Conservation (phyloP, 2,113 vertebrate genomes). For the Ctenodactylus gundi region DNA sequence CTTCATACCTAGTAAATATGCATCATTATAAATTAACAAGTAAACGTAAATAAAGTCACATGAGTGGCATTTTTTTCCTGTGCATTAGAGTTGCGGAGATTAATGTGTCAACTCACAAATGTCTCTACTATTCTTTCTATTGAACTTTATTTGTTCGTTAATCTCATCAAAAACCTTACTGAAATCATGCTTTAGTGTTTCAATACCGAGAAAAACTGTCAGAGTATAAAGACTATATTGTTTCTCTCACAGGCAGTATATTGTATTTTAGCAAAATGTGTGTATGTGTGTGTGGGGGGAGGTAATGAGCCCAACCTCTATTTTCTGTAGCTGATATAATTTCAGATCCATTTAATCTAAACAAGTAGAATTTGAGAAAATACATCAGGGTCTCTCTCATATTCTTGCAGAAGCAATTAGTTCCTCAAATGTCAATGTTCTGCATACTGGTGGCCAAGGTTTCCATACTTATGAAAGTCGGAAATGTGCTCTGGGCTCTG, state of each 20-base stretch:
- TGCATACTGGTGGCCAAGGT: neutral
- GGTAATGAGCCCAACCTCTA: neutral
- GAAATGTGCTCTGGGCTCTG: neutral
- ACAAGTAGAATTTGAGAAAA: neutral
- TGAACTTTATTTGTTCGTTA: neutral
- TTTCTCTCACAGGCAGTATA: neutral
- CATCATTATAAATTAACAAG: neutral
- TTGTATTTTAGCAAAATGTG: neutral
- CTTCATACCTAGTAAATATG: neutral
- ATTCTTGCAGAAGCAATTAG: neutral
- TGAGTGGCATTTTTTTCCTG: neutral
- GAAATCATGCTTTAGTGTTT: neutral
- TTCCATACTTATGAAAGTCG: neutral
- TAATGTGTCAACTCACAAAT: neutral
- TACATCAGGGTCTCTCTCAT: neutral
- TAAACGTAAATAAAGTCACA: neutral
- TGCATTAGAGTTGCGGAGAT: neutral
- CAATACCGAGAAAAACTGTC: too few species aligned
- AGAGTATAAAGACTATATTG: too few species aligned
- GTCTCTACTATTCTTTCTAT: neutral
- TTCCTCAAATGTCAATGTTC: neutral
- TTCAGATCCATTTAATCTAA: neutral
- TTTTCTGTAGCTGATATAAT: neutral
- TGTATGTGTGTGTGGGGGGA: too few species aligned
- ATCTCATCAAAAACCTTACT: neutral